Evolutionary conservation across 2,888 invertebrate genomes (phyloP).

Genomic region (Limenitis camilla): DNA sequence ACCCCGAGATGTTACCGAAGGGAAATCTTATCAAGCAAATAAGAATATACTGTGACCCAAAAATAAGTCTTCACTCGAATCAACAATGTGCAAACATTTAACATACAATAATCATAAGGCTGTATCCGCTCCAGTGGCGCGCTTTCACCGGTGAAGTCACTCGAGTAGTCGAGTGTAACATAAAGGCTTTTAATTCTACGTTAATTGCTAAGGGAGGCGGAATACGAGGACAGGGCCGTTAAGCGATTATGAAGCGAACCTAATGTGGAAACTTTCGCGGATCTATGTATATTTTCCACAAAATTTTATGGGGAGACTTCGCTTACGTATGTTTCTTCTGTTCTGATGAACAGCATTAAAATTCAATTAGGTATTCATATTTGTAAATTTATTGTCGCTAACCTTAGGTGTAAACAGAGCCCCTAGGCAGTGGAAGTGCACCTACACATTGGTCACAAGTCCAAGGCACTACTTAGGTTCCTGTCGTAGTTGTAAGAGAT

Average conservation of each 20-base stretch:
- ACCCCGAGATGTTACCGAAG: background rate
- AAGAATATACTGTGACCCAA: background rate
- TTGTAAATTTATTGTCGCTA: too few species aligned
- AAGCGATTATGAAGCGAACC: slow-evolving; percentile 7
- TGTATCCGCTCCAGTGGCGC: slow-evolving; percentile 8
- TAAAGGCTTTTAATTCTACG: slow-evolving; percentile 24
- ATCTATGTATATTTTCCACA: background rate
- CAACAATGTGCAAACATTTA: slow-evolving; percentile 5
- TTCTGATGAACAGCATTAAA: too few species aligned
- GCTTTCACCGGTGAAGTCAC: slow-evolving; percentile 11
- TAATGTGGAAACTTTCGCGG: slow-evolving; percentile 5
- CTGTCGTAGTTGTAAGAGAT: too few species aligned
- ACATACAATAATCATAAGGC: slow-evolving; percentile 7
- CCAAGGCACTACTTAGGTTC: too few species aligned
- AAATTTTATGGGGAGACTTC: too few species aligned
- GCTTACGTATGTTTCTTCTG: too few species aligned
- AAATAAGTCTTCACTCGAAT: background rate
- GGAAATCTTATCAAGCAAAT: background rate
- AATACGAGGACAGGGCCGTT: slow-evolving; percentile 2
- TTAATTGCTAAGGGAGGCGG: slow-evolving; percentile 17
- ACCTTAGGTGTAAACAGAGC: too few species aligned
- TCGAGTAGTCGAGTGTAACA: slow-evolving; percentile 16
- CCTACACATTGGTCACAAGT: too few species aligned
- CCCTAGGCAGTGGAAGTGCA: too few species aligned
- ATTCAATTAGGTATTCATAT: too few species aligned